Percentiles rank a stretch among this genome's conserved stretches.
Evolutionary conservation across 2,888 invertebrate species (phyloP).

Genomic region (Synergus umbraculus): DNA sequence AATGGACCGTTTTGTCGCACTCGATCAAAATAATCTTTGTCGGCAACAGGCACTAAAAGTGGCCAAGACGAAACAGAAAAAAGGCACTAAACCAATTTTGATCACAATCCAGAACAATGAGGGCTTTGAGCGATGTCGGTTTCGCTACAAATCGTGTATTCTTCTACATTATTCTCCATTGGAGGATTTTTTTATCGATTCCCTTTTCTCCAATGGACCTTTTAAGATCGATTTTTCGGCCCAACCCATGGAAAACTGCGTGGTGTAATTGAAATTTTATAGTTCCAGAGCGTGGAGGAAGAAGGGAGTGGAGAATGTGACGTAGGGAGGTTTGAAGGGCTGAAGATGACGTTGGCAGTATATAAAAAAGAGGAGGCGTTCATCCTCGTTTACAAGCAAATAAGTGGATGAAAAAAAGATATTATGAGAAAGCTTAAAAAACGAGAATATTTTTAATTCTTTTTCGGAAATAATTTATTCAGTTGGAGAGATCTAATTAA

Average conservation of each 20-base stretch:
- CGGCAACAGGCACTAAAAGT: not conserved
- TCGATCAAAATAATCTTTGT: not conserved
- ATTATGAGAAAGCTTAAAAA: not conserved
- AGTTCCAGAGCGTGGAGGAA: constrained; percentile 48
- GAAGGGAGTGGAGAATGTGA: constrained; percentile 47
- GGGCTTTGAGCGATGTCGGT: constrained; percentile 51
- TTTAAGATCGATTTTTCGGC: constrained; percentile 63
- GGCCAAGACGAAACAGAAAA: constrained; percentile 11
- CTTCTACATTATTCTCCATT: constrained; percentile 59
- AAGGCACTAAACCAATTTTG: constrained; percentile 58
- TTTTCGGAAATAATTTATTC: not conserved
- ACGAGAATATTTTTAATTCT: not conserved
- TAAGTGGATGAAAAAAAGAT: not conserved
- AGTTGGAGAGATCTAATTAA: not conserved
- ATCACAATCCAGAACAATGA: constrained; percentile 70
- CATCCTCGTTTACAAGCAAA: not conserved
- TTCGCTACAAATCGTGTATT: constrained; percentile 56
- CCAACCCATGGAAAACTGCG: constrained; percentile 62
- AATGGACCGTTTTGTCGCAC: not conserved
- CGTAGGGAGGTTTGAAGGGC: not conserved
- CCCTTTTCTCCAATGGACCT: constrained; percentile 49
- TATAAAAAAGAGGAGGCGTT: not conserved
- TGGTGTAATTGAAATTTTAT: constrained; percentile 70
- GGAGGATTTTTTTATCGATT: constrained; percentile 30
- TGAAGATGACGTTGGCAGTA: constrained; percentile 14